Conservation (phyloP, 2,113 vertebrate genomes). For the Probosciger aterrimus region DNA sequence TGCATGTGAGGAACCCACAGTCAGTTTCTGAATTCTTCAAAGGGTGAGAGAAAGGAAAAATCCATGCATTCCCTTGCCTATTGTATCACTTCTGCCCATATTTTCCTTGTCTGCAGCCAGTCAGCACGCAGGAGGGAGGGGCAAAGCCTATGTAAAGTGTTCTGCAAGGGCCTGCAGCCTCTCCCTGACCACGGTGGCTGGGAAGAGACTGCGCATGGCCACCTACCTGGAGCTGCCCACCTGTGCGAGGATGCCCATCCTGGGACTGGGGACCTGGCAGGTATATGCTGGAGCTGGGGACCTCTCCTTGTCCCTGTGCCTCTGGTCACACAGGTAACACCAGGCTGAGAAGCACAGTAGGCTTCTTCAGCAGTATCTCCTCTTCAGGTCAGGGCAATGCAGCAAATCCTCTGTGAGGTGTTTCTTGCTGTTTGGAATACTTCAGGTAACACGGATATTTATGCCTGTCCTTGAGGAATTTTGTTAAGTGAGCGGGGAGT, state of each 20-base stretch:
- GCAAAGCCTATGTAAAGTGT: background rate
- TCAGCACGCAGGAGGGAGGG: background rate
- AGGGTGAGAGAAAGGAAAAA: background rate
- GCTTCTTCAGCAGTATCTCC: background rate
- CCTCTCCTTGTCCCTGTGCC: background rate
- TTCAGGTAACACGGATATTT: background rate
- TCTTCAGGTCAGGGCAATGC: background rate
- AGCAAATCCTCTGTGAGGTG: fast-evolving
- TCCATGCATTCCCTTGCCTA: background rate
- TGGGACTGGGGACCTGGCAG: constrained; percentile 18
- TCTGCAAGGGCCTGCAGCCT: background rate
- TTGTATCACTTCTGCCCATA: fast-evolving
- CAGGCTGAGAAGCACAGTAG: fast-evolving
- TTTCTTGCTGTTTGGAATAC: background rate
- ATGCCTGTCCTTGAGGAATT: background rate
- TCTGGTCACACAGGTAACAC: background rate
- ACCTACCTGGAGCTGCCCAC: background rate
- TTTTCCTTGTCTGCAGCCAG: background rate
- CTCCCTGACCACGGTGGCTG: fast-evolving
- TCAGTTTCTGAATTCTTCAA: background rate
- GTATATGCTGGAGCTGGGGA: background rate
- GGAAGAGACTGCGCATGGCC: background rate
- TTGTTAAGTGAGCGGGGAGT: background rate
- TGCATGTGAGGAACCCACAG: background rate
- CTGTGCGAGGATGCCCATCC: background rate